Percentiles rank a stretch among this genome's conserved stretches.
Conservation (phyloP, 2,888 invertebrate species). For the Chrysodeixis includens region DNA sequence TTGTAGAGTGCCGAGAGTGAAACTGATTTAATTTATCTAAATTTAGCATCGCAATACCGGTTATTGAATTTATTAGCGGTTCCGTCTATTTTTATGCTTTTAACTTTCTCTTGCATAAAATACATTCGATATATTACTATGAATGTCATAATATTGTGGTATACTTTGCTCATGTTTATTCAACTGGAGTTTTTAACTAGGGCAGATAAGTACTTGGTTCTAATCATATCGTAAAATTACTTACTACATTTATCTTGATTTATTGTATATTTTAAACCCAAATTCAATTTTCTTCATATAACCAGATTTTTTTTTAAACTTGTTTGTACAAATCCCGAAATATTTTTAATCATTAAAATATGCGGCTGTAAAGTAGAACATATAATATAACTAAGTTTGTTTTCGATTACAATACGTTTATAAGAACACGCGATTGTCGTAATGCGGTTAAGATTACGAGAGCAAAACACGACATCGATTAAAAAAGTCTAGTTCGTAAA, state of each 20-base stretch:
- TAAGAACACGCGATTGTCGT: background rate
- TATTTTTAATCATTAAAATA: no score
- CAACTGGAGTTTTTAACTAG: background rate
- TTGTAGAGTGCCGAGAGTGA: background rate
- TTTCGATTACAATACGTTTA: background rate
- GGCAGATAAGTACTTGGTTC: background rate
- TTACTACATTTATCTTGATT: no score
- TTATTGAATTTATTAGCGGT: background rate
- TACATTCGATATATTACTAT: background rate
- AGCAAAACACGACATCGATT: background rate
- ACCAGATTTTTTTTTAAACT: no score
- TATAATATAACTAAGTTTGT: background rate
- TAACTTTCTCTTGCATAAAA: background rate
- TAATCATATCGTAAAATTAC: background rate
- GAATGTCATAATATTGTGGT: background rate
- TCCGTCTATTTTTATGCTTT: background rate
- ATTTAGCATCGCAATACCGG: background rate
- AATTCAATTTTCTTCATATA: no score
- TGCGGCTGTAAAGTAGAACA: no score
- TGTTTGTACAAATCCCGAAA: no score
- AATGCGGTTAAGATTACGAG: background rate
- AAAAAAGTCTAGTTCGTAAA: background rate
- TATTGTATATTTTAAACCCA: no score
- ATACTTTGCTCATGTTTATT: background rate
- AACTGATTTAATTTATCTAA: background rate